A percentile compares a stretch with the other conserved stretches of the same genome.
Conservation (phyloP, 2,113 vertebrate species). For the Otolemur garnettii region DNA sequence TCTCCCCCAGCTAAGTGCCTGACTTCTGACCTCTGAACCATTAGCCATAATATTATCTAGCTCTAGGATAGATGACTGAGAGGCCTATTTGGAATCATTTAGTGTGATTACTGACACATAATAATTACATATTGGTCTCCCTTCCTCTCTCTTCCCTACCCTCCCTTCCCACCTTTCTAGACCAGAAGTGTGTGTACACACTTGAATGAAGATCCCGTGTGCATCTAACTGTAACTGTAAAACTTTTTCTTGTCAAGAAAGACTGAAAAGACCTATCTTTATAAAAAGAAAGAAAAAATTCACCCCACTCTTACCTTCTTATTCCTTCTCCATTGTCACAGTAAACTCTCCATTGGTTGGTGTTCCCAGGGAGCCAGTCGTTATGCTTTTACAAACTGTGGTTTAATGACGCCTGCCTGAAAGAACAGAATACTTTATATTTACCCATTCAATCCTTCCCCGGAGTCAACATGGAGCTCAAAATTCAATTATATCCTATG, state of each 20-base stretch:
- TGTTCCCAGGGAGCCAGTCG: background rate
- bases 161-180: background rate
- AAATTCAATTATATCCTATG: background rate
- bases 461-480: background rate
- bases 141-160: background rate
- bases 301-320: background rate
- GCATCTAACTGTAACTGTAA: background rate
- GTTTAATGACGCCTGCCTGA: background rate
- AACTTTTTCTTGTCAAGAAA: slow-evolving; percentile 53
- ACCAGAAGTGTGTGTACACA: background rate
- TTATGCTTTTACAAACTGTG: background rate
- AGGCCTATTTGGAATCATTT: background rate
- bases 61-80: no score
- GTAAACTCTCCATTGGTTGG: background rate
- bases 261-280: slow-evolving; percentile 31
- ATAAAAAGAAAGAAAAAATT: slow-evolving; percentile 38
- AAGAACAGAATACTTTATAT: background rate
- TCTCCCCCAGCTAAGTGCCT: background rate
- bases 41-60: background rate
- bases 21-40: background rate
- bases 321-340: background rate
- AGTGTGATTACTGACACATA: background rate
- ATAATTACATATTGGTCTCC: background rate
- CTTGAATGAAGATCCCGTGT: background rate
- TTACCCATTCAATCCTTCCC: background rate